phyloP scores from a whole-genome alignment of 2,888 invertebrate species.

The Apotomis turbidana region DNA sequence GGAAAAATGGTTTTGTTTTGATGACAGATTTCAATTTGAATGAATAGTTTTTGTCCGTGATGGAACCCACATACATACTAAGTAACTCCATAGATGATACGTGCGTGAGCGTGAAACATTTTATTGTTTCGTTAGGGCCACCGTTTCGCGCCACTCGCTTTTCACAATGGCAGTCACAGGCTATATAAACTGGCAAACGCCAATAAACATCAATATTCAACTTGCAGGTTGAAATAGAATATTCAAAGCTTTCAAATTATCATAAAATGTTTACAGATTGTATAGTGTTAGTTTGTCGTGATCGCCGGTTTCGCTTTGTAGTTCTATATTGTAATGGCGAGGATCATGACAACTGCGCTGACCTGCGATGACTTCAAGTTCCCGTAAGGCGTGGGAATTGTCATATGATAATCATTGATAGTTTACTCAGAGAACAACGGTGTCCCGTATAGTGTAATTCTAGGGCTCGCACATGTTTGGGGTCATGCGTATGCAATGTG shows the following conservation, averaged over 20 bases:
- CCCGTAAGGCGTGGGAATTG: slow-evolving; percentile 42
- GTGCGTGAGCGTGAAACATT: slow-evolving; percentile 65
- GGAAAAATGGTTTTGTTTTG: slow-evolving; percentile 30
- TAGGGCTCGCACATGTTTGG: slow-evolving; percentile 18
- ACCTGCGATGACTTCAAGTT: slow-evolving; percentile 39
- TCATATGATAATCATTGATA: slow-evolving; percentile 38
- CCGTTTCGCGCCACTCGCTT: slow-evolving; percentile 68
- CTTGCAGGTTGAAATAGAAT: background rate
- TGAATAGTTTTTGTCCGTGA: slow-evolving; percentile 19
- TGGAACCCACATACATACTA: slow-evolving; percentile 17
- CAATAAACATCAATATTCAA: background rate
- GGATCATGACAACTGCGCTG: slow-evolving; percentile 40
- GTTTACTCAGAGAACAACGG: slow-evolving; percentile 24
- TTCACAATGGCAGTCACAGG: slow-evolving; percentile 56
- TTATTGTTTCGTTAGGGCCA: slow-evolving; percentile 62
- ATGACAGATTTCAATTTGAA: slow-evolving; percentile 10
- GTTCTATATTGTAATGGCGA: slow-evolving; percentile 35
- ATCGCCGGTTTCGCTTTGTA: slow-evolving; percentile 29
- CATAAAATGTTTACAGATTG: slow-evolving; percentile 10
- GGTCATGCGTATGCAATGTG: slow-evolving; percentile 16
- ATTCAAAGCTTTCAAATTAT: slow-evolving; percentile 16
- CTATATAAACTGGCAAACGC: background rate
- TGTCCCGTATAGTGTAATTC: slow-evolving; percentile 31
- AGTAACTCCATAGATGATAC: slow-evolving; percentile 54
- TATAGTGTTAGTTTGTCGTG: slow-evolving; percentile 32